These are phyloP conservation scores for Ophraella communa DNA, from an alignment of 2,888 invertebrate genomes.

Conservation along the genomic window DNA sequence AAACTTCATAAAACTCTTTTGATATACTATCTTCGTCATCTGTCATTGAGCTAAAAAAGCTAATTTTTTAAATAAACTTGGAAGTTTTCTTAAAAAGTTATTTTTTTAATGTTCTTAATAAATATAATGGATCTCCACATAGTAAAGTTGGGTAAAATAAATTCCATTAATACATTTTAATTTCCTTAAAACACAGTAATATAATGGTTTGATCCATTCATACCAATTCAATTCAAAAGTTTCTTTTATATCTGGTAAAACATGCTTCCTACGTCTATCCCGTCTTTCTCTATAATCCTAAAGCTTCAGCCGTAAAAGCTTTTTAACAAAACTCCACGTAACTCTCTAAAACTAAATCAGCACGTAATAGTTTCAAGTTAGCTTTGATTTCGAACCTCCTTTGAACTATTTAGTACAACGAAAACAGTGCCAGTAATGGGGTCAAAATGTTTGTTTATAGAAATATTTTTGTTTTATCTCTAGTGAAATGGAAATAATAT, in stretches of 20 bases:
- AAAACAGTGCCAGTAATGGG: not conserved
- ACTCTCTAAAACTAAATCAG: not conserved
- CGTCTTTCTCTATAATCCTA: not conserved
- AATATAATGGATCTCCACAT: too few relatives aligned
- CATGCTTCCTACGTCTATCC: not conserved
- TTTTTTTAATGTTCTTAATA: too few relatives aligned
- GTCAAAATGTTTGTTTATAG: not conserved
- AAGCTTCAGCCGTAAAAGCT: not conserved
- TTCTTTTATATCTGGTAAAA: not conserved
- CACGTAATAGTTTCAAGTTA: not conserved
- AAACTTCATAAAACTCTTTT: too few relatives aligned
- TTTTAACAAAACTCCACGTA: not conserved
- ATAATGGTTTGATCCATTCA: too few relatives aligned
- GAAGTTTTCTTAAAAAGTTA: too few relatives aligned
- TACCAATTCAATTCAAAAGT: not conserved
- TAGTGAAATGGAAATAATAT: not conserved
- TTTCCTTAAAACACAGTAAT: too few relatives aligned
- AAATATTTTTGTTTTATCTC: not conserved
- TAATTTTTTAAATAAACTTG: too few relatives aligned
- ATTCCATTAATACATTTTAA: too few relatives aligned
- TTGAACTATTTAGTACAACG: not conserved
- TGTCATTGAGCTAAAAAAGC: too few relatives aligned
- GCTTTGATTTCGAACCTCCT: not conserved
- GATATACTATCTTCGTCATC: too few relatives aligned
- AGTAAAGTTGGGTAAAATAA: too few relatives aligned